Conservation (phyloP, 2,797 vertebrate genomes). For the Sebastes trivittatus region DNA sequence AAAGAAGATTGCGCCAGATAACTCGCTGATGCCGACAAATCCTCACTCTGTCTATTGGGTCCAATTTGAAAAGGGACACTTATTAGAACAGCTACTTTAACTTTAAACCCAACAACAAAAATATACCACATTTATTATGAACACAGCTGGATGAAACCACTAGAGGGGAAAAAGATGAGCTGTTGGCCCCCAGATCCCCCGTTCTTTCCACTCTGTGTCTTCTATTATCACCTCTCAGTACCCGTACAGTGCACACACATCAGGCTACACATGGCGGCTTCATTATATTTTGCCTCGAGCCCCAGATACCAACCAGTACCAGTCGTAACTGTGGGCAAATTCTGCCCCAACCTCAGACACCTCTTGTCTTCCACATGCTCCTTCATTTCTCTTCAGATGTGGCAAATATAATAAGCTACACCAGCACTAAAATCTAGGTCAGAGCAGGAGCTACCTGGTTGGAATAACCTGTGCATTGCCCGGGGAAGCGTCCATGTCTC, state of each 20-base stretch:
- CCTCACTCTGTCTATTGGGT: background rate
- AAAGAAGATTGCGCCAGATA: background rate
- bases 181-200: background rate
- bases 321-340: background rate
- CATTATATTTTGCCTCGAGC: background rate
- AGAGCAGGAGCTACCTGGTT: constrained; percentile 25
- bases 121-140: background rate
- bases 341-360: constrained; percentile 1
- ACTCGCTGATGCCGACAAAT: background rate
- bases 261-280: background rate
- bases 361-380: constrained; percentile 29
- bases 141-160: background rate
- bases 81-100: background rate
- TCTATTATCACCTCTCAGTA: background rate
- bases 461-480: constrained; percentile 40
- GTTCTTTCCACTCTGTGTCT: background rate
- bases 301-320: background rate
- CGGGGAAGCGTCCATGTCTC: constrained; percentile 23
- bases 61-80: background rate
- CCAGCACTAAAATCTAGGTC: constrained; percentile 51
- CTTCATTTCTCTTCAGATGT: constrained; percentile 30
- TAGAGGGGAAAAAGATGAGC: background rate
- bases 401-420: constrained; percentile 18
- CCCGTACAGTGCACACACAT: background rate
- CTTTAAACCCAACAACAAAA: background rate